Base-by-base conservation (phyloP, 2,797 vertebrate genomes). In the Coreius guichenoti region DNA sequence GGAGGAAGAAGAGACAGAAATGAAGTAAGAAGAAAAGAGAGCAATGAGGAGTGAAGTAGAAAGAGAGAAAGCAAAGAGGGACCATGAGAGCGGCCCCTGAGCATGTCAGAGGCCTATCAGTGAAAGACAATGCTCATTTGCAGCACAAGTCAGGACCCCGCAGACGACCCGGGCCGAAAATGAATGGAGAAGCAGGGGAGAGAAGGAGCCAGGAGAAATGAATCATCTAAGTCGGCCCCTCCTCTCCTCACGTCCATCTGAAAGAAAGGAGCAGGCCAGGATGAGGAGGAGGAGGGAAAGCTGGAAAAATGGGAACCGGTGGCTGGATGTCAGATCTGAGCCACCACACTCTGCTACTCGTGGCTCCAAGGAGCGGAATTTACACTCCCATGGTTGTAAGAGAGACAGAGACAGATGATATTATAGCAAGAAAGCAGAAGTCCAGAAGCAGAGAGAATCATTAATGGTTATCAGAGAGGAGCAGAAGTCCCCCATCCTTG, bases 301-400 rank as follows among this genome's bases (percentile, higher is more conserved):
- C 43, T 70, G 74, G 82, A 61, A 81, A 54, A 56, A 83, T 65
- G 45, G 84, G 65, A 86, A 89, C 88, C 78, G n/a, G 68, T 65
- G 79, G 90, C 81, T 86, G 93, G 90, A 92, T 92, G 89, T 88
- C 68, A 93, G 90, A 94, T 95, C 93, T 94, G 92, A 95, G 94
- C 92, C 89, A 84, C 86, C 90, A 88, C 91, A 92, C 93, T 94
- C 92, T 91, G 93, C 92, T 92, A 92, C 91, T 88, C 86, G 90
- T 93, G 93, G 91, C 93, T 93, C 93, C 92, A 92, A 94, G 94
- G 94, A 94, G 93, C 89, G 87, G 93, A 94, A 95, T 94, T 94
- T 95, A 92, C 90, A 91, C 92, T 91, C 93, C 91, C 91, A 92
- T 19, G 92, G 93, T 93, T 93, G 92, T 90, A 75, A 39, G 85